These are phyloP conservation scores for Ianthella basta DNA, from an alignment of 37 sponge, comb jelly and placozoan species.

Conservation along the genomic window DNA sequence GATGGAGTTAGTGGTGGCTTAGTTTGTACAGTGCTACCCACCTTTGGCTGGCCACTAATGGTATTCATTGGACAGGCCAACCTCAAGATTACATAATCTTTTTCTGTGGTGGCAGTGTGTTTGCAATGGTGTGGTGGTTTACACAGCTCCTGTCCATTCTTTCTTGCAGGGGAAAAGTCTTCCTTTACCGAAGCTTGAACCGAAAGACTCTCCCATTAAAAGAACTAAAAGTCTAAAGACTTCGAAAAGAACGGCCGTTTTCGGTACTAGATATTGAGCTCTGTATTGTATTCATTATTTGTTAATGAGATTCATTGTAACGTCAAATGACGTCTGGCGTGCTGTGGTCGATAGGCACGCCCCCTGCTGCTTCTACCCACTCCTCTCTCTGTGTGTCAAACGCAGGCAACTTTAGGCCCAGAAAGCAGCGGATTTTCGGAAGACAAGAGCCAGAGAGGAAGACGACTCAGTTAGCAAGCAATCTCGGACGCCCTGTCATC, in stretches of 20 bases:
- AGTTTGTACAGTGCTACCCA: no score
- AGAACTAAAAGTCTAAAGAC: background rate
- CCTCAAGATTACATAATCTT: background rate
- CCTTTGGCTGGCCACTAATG: background rate
- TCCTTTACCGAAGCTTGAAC: conserved; percentile 1
- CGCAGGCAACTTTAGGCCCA: background rate
- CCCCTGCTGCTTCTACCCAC: background rate
- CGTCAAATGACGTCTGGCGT: conserved; percentile 19
- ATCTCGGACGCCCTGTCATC: background rate
- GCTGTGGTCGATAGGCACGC: conserved; percentile 33
- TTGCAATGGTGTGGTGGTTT: background rate
- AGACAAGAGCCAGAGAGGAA: background rate
- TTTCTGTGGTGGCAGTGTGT: background rate
- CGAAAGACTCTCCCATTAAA: background rate
- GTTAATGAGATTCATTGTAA: background rate
- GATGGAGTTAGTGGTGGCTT: no score
- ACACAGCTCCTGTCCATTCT: background rate
- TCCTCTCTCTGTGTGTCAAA: background rate
- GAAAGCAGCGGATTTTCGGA: background rate
- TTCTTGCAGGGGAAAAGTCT: conserved; percentile 10
- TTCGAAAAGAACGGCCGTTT: background rate
- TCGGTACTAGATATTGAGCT: background rate
- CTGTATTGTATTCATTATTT: background rate
- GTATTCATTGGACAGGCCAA: background rate
- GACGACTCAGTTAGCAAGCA: background rate